Conservation (phyloP, 2,888 invertebrate genomes). For the Rosalia funebris region DNA sequence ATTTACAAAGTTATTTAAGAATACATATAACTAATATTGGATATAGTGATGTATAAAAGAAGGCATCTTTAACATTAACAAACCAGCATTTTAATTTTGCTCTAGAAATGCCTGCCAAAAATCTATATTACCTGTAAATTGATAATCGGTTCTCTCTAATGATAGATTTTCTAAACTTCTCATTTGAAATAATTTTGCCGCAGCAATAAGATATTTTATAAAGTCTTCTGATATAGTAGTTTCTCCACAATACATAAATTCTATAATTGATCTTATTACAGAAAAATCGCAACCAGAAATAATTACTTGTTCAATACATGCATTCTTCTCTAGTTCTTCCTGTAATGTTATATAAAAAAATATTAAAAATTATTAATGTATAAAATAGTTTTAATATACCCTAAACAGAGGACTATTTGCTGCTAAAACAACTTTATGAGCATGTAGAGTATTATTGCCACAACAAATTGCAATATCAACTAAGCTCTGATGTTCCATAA, state of each 20-base stretch:
- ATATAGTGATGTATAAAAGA: no score
- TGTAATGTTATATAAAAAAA: slow-evolving; percentile 44
- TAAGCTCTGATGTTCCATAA: slow-evolving; percentile 77
- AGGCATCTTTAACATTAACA: no score
- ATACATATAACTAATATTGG: no score
- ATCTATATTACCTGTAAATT: slow-evolving; percentile 40
- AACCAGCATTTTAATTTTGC: no score
- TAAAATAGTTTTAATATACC: slow-evolving; percentile 65
- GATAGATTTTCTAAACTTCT: slow-evolving; percentile 69
- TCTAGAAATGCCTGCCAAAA: no score
- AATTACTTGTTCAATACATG: slow-evolving; percentile 69
- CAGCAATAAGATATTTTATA: slow-evolving; percentile 74
- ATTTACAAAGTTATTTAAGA: no score
- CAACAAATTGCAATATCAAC: slow-evolving; percentile 81
- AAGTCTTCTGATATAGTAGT: slow-evolving; percentile 76
- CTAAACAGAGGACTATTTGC: slow-evolving; percentile 79
- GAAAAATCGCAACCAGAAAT: slow-evolving; percentile 77
- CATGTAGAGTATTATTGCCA: slow-evolving; percentile 78
- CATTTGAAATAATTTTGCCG: slow-evolving; percentile 77
- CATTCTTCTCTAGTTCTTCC: slow-evolving; percentile 70
- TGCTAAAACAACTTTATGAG: slow-evolving; percentile 78
- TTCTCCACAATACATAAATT: slow-evolving; percentile 83
- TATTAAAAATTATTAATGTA: neutral
- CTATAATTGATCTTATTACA: slow-evolving; percentile 76
- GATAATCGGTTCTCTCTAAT: slow-evolving; percentile 61